Evolutionary conservation across 1,140 invertebrate species (phyloP).

Genomic region (Saccostrea glomerata): DNA sequence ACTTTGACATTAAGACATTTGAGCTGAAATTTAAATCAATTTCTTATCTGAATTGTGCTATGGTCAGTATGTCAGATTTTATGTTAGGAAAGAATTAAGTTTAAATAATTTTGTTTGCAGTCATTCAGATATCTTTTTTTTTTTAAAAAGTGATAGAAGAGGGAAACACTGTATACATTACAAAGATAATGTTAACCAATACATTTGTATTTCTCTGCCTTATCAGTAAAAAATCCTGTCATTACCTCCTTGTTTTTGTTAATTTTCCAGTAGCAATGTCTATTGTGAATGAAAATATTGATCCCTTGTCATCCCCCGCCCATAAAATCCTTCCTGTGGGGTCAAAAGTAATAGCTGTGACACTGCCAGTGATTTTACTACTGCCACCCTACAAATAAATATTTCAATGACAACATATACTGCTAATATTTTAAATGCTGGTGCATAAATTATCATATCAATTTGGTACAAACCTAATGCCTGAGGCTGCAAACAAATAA

Average conservation of each 20-base stretch:
- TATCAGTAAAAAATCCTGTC: background rate
- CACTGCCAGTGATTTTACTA: slow-evolving; percentile 87
- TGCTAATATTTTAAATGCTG: background rate
- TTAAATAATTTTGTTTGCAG: too few species aligned
- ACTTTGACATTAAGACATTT: too few species aligned
- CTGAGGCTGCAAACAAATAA: too few species aligned
- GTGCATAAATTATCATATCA: background rate
- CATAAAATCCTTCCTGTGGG: slow-evolving; percentile 89
- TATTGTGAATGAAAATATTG: slow-evolving; percentile 86
- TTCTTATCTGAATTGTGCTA: too few species aligned
- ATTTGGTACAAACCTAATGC: too few species aligned
- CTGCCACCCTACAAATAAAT: slow-evolving; percentile 82
- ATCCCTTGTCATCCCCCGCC: slow-evolving; percentile 90
- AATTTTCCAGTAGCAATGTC: slow-evolving; percentile 87
- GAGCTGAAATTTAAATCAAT: too few species aligned
- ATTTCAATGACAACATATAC: background rate
- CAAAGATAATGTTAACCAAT: too few species aligned
- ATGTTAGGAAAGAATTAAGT: too few species aligned
- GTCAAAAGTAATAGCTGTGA: slow-evolving; percentile 88
- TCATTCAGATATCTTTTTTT: too few species aligned
- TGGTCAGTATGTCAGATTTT: too few species aligned
- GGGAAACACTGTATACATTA: too few species aligned
- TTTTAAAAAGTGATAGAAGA: too few species aligned
- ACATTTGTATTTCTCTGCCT: background rate
- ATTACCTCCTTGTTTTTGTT: slow-evolving; percentile 83